Percentiles rank a stretch among this genome's conserved stretches.
Evolutionary conservation across 2,113 vertebrate genomes (phyloP).

Genomic region (Menidia beryllina): DNA sequence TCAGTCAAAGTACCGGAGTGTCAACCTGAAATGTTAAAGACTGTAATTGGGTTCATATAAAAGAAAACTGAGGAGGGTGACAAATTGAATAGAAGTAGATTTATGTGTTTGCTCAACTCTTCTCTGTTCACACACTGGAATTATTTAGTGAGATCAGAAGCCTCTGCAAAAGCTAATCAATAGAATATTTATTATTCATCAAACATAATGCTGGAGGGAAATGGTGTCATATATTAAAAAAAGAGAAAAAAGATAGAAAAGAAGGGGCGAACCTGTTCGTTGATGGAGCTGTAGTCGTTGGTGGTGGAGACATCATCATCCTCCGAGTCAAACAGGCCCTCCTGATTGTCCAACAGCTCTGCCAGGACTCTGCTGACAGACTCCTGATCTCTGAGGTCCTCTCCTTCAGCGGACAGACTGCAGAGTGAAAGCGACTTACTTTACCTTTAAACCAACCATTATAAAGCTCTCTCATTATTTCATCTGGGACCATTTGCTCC

Average conservation of each 20-base stretch:
- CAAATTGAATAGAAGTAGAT: conserved; percentile 13
- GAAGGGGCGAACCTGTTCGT: conserved; percentile 86
- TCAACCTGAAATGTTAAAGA: not conserved
- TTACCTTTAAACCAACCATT: too few species aligned
- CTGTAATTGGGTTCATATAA: not conserved
- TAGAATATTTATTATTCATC: too few species aligned
- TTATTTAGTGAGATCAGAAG: not conserved
- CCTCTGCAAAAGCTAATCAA: not conserved
- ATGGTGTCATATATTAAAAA: not conserved
- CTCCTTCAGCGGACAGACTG: conserved; percentile 85
- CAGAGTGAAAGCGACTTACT: not conserved
- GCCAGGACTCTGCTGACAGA: conserved; percentile 93
- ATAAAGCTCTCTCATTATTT: too few species aligned
- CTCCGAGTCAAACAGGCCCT: conserved; percentile 94
- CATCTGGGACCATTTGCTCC: too few species aligned
- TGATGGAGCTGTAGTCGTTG: conserved; percentile 97
- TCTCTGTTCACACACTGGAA: not conserved
- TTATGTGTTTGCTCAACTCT: not conserved
- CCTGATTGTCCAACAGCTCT: conserved; percentile 95
- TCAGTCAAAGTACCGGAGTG: not conserved
- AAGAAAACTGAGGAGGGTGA: conserved; percentile 2
- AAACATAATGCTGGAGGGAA: too few species aligned
- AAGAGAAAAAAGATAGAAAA: too few species aligned
- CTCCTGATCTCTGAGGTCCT: conserved; percentile 95
- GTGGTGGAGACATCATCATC: conserved; percentile 95